Base-by-base conservation (phyloP, 2,113 vertebrate species). In the Corythornis madagascariensis region DNA sequence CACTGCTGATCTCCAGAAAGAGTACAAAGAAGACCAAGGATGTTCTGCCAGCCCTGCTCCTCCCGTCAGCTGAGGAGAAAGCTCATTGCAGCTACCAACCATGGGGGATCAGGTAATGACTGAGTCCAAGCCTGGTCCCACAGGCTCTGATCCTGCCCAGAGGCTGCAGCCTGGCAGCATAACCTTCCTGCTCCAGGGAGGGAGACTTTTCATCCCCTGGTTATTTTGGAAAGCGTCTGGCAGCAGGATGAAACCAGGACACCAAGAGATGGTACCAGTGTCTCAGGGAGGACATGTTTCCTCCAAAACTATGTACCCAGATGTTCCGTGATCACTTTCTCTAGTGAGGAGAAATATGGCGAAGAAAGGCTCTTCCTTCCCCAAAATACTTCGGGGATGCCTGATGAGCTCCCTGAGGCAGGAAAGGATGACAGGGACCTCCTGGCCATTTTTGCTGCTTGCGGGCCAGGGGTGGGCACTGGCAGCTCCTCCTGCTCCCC, bases 1-100 rank as follows among this genome's bases (percentile, higher is more conserved):
- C 16, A 15, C 8, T 25, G 31, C 42, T 1, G 1, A 11, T 9
- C 43, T 31, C 28, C 22, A 70, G 80, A 40, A 47, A 64, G 48
- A 69, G 28, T 29, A 45, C 0, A 0, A 52, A 64, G 38, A 20
- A 72, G 14, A 21, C 59, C 16, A 11, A 0, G 0, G 9, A 4
- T 31, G 33, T 72, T 38, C 81, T 60, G 38, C 63, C 48, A 26
- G 78, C 31, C 10, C 26, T 50, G 67, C 22, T 65, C 11, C 45
- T 69, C 13, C 45, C n/a, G 17, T n/a, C n/a, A 81, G 45, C 53
- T 12, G 50, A 75, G 81, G 29, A 72, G 60, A 48, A 66, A 89
- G 65, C 35, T 48, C 40, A 6, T 28, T 25, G 1, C 13, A 60
- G 76, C 52, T 53, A 43, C 26, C 52, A 48, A 31, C 59, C 64